Percentiles rank a stretch among this genome's conserved stretches.
Evolutionary conservation across 2,797 vertebrate species (phyloP).

Genomic region (Oophaga sylvatica): DNA sequence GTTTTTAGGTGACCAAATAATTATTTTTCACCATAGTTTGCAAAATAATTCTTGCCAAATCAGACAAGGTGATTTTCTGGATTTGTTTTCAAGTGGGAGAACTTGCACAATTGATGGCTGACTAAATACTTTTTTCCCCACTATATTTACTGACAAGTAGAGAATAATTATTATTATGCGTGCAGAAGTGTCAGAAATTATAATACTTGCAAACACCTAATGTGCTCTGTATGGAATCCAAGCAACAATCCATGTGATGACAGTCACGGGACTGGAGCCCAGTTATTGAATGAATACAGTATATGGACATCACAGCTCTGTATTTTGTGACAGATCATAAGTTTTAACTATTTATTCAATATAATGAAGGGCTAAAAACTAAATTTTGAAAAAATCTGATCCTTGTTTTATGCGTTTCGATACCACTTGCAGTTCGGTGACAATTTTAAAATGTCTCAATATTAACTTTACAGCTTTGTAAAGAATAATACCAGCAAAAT

Average conservation of each 20-base stretch:
- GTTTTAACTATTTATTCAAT: neutral
- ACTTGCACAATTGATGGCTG: no score
- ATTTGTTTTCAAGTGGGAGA: no score
- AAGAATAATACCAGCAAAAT: neutral
- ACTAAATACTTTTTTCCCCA: no score
- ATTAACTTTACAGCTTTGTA: no score
- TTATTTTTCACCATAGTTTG: no score
- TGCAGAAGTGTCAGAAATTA: neutral
- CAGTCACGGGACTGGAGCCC: neutral
- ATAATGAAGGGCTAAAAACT: neutral
- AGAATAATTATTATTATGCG: neutral
- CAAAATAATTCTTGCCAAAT: no score
- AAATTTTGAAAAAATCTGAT: neutral
- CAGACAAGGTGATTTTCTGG: no score
- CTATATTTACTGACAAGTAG: neutral
- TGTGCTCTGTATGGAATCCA: neutral
- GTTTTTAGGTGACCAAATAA: no score
- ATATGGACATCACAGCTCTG: neutral
- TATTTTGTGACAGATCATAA: neutral
- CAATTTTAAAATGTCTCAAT: neutral
- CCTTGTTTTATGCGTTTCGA: neutral
- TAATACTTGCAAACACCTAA: neutral
- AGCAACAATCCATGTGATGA: neutral
- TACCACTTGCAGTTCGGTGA: neutral
- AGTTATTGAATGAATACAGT: neutral